Base-by-base conservation (phyloP, 2,888 invertebrate species). In the Rhagophthalmus giganteus region DNA sequence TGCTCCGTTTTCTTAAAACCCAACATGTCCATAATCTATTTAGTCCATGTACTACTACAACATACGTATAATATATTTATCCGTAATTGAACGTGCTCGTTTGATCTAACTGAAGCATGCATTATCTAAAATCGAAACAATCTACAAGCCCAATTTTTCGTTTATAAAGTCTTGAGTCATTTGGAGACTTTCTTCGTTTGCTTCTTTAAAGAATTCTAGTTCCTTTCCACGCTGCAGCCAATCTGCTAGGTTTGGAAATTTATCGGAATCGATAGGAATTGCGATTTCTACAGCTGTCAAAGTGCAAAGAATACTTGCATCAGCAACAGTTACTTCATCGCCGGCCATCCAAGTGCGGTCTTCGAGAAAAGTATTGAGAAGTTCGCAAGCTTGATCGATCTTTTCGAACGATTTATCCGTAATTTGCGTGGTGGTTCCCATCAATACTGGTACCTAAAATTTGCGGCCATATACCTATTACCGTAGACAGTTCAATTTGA, bases 291-390 rank as follows among this genome's bases (percentile, higher is more conserved):
- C 42, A 2, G 68, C 63, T 1, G 72, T 63, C 1, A 74, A 55
- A 1, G 69, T 68, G n/a, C 76, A 65, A 5, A 75, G 71, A 15
- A 77, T 67, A 8, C 75, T 72, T 31, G 80, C 67, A 60, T 82
- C 83, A 5, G 81, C 82, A 38, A 82, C 70, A 2, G 82, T 81
- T 34, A 79, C 62, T 11, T 72, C 63, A 31, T 80, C 72, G 0
- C 77, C 78, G 9, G 80, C 79, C 31, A 81, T 65, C 69, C 77
- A 83, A 16, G 76, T 72, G 1, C 74, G 70, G 3, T 69, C 72
- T 4, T 69, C 68, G 0, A 83, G 71, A 54, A 78, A 79, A 1
- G 61, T 63, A 55, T 82, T 79, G 26, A 80, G 35, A 44, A 77
- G 74, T 1, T 58, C 69, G 45, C 80, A 77, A 0, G 72, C 75